Base-by-base conservation (phyloP, 2,888 invertebrate species). In the Lissonota sp. region DNA sequence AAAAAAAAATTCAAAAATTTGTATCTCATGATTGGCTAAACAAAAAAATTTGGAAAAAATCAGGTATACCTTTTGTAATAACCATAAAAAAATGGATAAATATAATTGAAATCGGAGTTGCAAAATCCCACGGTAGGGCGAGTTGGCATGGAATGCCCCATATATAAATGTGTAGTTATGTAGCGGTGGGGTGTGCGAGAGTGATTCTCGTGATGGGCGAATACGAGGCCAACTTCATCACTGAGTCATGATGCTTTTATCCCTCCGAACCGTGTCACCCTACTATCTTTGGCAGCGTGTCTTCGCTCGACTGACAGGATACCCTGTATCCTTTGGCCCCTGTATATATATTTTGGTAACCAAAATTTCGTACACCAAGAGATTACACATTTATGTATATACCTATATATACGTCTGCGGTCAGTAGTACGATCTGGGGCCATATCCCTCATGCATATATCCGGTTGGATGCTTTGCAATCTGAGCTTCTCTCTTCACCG, bases 241-340 rank as follows among this genome's bases (percentile, higher is more conserved):
- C 89, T 91, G 89, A 91, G 87, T 91, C 91, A 91, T 87, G 91
- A 91, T 88, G 91, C 91, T 91, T 91, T 91, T 91, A 91, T 91
- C 91, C 88, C 76, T 71, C 72, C 26, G 76, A 39, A 80, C 63
- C 78, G 82, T 84, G 86, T 85, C 88, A 87, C 84, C 86, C 86
- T 85, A 86, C 86, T 85, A 84, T 87, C 85, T 86, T 86, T 75
- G 80, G 49, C 69, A 70, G 14, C 81, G 83, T 67, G 26, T 79
- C 83, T 81, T 81, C 72, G 64, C 82, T 80, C 67, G 74, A 76
- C 46, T 74, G 67, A 70, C 70, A 58, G 70, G 46, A 46, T 57
- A 70, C 58, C 70, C 44, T 42, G 70, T 58, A 57, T 46, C 58
- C 70, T 46, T 58, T 44, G 12, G 16, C 16, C 14, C 14, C 53